Evolutionary conservation across 2,888 invertebrate species (phyloP), one percentile per base, ranked within the genome.

Genomic region (Strigamia crassipes): DNA sequence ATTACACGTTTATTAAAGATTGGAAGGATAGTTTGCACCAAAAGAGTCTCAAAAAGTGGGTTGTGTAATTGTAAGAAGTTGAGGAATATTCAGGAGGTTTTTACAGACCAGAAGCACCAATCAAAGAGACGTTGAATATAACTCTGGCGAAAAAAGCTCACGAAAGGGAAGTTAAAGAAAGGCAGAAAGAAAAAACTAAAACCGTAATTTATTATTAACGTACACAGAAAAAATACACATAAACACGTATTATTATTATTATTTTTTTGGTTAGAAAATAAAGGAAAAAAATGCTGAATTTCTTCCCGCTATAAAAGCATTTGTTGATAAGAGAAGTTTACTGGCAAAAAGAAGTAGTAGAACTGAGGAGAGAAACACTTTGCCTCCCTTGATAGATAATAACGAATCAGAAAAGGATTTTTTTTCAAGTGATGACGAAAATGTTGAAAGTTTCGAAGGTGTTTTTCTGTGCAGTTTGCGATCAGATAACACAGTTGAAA

Each of bases 21-120:
- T 73, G 73, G 73, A 23, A 73, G 4, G 73, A 73, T 15, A 27
- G 73, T 73, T 73, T 73, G 73, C 73, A 73, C 13, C 73, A 73
- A 73, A 73, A 73, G n/a, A 73, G 31, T 13, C 5, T n/a, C 27
- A 73, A 73, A 27, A 73, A 73, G 73, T 73, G 18, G 27, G 31
- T 73, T 31, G 10, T 0, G 6, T 73, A 15, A 13, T 27, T 73
- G 27, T 9, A 18, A 6, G 21, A 27, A n/a, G 15, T 73, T 73
- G 27, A 12, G 10, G 10, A 73, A 12, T n/a, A 73, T 27, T 73
- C 5, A 31, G 27, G 12, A 12, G 2, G 31, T 12, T 31, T 61
- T 61, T 61, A 31, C 10, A 73, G 73, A 31, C 31, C 13, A 1
- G 73, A 73, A 31, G 31, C 15, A 0, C 31, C 31, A 31, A 9